Conservation (phyloP, 2,797 vertebrate genomes). For the Phrynocephalus vlangalii region DNA sequence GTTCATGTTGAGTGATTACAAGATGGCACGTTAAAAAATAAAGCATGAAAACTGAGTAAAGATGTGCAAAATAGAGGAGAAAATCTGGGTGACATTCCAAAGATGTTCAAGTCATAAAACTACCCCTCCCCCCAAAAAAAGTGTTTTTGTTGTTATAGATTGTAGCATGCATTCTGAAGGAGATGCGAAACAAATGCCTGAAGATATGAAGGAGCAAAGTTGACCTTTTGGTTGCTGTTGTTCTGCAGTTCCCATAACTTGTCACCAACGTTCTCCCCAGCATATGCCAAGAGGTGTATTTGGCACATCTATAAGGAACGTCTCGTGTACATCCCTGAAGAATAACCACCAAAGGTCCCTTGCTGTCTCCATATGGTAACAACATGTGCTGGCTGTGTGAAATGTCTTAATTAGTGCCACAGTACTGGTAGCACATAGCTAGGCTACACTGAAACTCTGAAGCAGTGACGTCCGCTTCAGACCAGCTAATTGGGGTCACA, state of each 20-base stretch:
- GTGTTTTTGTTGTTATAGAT: neutral
- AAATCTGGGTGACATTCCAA: neutral
- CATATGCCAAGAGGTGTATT: neutral
- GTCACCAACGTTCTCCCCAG: too few relatives aligned
- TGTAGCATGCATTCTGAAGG: neutral
- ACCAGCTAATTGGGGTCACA: constrained; percentile 43
- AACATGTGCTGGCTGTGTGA: neutral
- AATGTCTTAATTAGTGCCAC: neutral
- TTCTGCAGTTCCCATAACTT: too few relatives aligned
- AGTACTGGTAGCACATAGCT: neutral
- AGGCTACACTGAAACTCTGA: constrained; percentile 50
- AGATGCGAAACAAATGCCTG: too few relatives aligned
- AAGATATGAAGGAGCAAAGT: too few relatives aligned
- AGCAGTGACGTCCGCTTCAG: constrained; percentile 34
- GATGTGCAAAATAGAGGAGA: neutral
- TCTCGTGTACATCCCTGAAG: neutral
- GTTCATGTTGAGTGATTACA: too few relatives aligned
- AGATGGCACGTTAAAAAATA: constrained; percentile 11
- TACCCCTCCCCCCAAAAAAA: neutral
- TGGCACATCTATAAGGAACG: neutral
- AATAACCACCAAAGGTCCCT: neutral
- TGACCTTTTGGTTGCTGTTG: too few relatives aligned
- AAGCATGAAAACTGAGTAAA: neutral
- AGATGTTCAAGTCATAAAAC: neutral
- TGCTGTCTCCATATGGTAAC: neutral